Evolutionary conservation across 2,113 vertebrate species (phyloP).

Genomic region (Caranx ignobilis): DNA sequence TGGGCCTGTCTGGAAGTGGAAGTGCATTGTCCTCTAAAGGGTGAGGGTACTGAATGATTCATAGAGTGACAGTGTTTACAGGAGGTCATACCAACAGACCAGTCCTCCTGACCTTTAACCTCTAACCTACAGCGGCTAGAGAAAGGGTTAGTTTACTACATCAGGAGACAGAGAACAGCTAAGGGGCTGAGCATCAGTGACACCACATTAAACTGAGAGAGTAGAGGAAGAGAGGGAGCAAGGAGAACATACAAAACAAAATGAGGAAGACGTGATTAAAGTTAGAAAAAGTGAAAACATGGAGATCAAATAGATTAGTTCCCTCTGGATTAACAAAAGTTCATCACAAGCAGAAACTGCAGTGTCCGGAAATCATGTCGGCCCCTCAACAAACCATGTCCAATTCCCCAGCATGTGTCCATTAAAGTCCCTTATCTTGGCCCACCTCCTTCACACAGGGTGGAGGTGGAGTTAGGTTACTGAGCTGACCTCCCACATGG

Average conservation of each 20-base stretch:
- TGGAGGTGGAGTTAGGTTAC: conserved; percentile 59
- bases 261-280: not conserved
- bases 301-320: conserved; percentile 14
- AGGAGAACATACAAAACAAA: not conserved
- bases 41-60: conserved; percentile 52
- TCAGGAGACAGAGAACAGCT: not conserved
- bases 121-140: conserved; percentile 57
- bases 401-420: conserved; percentile 59
- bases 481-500: conserved; percentile 56
- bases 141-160: conserved; percentile 59
- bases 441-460: conserved; percentile 50
- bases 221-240: not conserved
- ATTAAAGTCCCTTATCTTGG: conserved; percentile 59
- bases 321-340: conserved; percentile 3
- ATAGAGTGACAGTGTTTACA: conserved; percentile 74
- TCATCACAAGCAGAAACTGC: conserved; percentile 15
- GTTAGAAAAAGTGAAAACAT: not conserved
- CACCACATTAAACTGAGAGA: conserved; percentile 17
- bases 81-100: conserved; percentile 63
- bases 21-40: conserved; percentile 23
- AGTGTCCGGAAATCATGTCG: conserved; percentile 31
- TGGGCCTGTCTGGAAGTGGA: conserved; percentile 36
- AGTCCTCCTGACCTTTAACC: conserved; percentile 70
- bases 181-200: not conserved
- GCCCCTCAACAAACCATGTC: conserved; percentile 52